Evolutionary conservation across 2,113 vertebrate species (phyloP).

Genomic region (Sisor rabdophorus): DNA sequence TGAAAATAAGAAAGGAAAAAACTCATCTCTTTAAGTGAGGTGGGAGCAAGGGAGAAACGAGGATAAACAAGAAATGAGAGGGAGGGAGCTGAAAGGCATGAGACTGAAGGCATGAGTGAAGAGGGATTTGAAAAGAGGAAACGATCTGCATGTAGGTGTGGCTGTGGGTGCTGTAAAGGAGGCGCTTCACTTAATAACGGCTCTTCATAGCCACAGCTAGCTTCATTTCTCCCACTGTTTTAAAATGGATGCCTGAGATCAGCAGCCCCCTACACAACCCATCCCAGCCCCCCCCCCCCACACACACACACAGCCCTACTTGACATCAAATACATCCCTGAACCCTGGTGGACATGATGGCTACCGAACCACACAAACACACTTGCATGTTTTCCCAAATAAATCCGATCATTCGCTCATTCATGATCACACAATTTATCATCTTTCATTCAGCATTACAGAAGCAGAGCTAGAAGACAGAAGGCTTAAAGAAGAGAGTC

Average conservation of each 20-base stretch:
- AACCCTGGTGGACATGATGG: slow-evolving; percentile 35
- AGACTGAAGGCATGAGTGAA: slow-evolving; percentile 26
- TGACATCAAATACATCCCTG: slow-evolving; percentile 15
- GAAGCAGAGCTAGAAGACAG: slow-evolving; percentile 42
- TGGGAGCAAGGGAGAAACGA: not conserved
- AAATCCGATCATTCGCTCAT: not conserved
- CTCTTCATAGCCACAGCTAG: slow-evolving; percentile 44
- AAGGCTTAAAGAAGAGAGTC: slow-evolving; percentile 64
- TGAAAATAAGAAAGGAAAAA: not conserved
- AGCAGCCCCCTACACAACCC: slow-evolving; percentile 14
- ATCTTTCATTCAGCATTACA: slow-evolving; percentile 40
- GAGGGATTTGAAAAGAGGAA: slow-evolving; percentile 39
- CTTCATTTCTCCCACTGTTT: slow-evolving; percentile 41
- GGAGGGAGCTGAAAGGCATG: not conserved
- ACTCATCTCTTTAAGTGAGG: slow-evolving; percentile 7
- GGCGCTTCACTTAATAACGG: slow-evolving; percentile 39
- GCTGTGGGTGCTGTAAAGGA: slow-evolving; percentile 41
- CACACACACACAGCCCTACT: slow-evolving; percentile 7
- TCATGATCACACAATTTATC: slow-evolving; percentile 17
- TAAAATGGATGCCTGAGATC: slow-evolving; percentile 50
- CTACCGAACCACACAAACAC: slow-evolving; percentile 31
- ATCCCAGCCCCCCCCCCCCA: not conserved
- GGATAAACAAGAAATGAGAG: not conserved
- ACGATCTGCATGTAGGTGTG: slow-evolving; percentile 41
- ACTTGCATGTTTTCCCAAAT: not conserved